Percentiles rank a stretch among this genome's conserved stretches.
phyloP scores from a whole-genome alignment of 2,797 vertebrate genomes.

The Yasuhikotakia modesta region DNA sequence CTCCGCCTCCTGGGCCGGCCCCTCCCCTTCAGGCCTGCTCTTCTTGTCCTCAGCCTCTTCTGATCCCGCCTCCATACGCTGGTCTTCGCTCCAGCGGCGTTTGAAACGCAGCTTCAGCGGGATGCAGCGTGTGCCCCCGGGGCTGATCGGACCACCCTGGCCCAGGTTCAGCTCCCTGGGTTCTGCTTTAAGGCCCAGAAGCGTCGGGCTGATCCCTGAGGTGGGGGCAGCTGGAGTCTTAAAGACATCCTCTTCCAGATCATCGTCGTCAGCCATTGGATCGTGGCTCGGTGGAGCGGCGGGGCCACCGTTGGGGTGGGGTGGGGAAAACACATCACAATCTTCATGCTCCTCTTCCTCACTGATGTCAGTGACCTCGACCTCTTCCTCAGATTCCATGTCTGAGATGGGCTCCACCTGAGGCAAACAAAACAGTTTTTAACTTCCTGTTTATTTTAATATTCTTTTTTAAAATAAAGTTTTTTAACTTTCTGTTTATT shows the following conservation, averaged over 20 bases:
- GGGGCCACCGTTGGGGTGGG: conserved; percentile 42
- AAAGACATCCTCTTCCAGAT: conserved; percentile 88
- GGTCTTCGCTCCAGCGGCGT: conserved; percentile 91
- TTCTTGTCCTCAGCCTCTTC: conserved; percentile 82
- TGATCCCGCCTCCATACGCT: conserved; percentile 84
- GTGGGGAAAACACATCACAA: conserved; percentile 65
- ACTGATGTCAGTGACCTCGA: conserved; percentile 91
- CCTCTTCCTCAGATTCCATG: conserved; percentile 84
- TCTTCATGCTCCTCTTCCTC: conserved; percentile 72
- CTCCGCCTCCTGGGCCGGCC: conserved; percentile 28
- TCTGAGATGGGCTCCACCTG: conserved; percentile 89
- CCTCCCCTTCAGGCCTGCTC: conserved; percentile 68
- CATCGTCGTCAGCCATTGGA: conserved; percentile 53
- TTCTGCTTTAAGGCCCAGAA: conserved; percentile 71
- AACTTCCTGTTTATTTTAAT: too few species aligned
- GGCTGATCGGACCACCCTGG: conserved; percentile 68
- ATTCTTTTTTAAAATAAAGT: too few species aligned
- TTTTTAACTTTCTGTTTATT: too few species aligned
- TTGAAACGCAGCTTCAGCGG: conserved; percentile 94
- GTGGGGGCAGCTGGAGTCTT: conserved; percentile 84
- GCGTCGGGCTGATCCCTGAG: conserved; percentile 43
- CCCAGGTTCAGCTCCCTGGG: conserved; percentile 61
- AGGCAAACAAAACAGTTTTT: background rate
- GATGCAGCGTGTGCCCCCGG: conserved; percentile 81
- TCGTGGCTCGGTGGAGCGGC: conserved; percentile 57